Percentiles rank a stretch among this genome's conserved stretches.
These are phyloP conservation scores for Ivindomyrus marchei DNA, from an alignment of 2,113 vertebrate genomes.

Conservation along the genomic window DNA sequence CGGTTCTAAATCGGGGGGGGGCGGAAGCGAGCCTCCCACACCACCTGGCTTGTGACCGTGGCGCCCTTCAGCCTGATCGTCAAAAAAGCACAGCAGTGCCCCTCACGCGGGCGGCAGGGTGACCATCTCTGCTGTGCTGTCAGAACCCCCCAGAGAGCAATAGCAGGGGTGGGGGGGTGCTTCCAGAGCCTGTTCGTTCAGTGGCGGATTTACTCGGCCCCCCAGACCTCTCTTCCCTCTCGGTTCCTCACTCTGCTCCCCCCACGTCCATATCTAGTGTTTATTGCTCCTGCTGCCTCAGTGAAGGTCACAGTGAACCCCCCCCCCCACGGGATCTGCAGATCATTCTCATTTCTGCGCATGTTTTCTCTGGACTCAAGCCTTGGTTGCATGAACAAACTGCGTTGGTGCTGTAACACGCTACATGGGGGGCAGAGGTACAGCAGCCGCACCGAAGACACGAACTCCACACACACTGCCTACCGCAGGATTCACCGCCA, in stretches of 20 bases:
- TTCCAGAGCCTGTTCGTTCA: not conserved
- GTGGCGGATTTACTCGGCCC: not conserved
- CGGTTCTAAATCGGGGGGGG: not conserved
- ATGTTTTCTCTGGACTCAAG: not conserved
- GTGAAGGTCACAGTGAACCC: conserved; percentile 33
- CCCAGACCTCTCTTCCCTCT: not conserved
- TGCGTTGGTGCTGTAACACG: not conserved
- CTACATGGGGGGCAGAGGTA: not conserved
- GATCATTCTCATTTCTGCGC: not conserved
- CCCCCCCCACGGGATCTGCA: not conserved
- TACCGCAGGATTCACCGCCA: not conserved
- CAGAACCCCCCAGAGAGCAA: not conserved
- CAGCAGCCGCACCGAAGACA: not conserved
- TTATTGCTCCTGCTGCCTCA: conserved; percentile 35
- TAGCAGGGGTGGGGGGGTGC: not conserved
- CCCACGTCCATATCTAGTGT: not conserved
- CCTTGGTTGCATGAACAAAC: not conserved
- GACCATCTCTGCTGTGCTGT: not conserved
- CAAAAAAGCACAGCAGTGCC: not conserved
- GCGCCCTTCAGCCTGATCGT: not conserved
- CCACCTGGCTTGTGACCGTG: not conserved
- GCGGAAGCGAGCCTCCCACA: not conserved
- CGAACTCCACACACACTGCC: not conserved
- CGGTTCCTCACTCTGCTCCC: not conserved
- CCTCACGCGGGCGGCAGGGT: not conserved